These are phyloP conservation scores for Rhamnusium bicolor DNA, from an alignment of 2,888 invertebrate species.

Conservation along the genomic window DNA sequence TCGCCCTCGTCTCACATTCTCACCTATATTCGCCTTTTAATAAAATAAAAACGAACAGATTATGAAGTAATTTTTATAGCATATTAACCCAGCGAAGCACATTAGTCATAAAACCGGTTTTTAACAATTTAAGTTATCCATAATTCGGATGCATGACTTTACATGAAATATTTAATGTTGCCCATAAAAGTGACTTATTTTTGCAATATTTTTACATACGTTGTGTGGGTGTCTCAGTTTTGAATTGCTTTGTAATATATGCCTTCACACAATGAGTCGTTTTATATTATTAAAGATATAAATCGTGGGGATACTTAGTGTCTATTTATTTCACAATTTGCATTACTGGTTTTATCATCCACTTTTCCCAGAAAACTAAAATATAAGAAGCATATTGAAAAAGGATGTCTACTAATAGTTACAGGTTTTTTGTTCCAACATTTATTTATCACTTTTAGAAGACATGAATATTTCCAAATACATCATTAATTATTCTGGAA, in stretches of 20 bases:
- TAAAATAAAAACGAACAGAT: constrained; percentile 4
- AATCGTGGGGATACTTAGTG: not conserved
- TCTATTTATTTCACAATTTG: constrained; percentile 2
- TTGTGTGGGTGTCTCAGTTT: constrained; percentile 35
- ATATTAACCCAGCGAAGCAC: constrained; percentile 22
- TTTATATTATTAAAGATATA: constrained; percentile 17
- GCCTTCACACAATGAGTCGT: constrained; percentile 20
- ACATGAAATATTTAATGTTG: constrained; percentile 50
- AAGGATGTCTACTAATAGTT: not conserved
- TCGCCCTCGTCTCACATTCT: not conserved
- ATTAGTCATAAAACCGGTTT: constrained; percentile 45
- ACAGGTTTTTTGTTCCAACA: not conserved
- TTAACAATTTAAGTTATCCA: constrained; percentile 47
- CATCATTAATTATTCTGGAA: constrained; percentile 18
- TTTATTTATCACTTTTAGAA: constrained; percentile 2
- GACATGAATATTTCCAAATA: not conserved
- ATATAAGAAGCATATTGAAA: not conserved
- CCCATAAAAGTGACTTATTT: constrained; percentile 50
- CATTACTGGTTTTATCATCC: not conserved
- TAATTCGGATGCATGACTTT: constrained; percentile 43
- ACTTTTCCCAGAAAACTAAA: not conserved
- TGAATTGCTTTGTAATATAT: constrained; percentile 27
- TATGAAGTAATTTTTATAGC: constrained; percentile 16
- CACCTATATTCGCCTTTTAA: not conserved
- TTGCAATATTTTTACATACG: constrained; percentile 40